A percentile compares a stretch with the other conserved stretches of the same genome.
Evolutionary conservation across 2,888 invertebrate genomes (phyloP).

Genomic region (Limnephilus marmoratus): DNA sequence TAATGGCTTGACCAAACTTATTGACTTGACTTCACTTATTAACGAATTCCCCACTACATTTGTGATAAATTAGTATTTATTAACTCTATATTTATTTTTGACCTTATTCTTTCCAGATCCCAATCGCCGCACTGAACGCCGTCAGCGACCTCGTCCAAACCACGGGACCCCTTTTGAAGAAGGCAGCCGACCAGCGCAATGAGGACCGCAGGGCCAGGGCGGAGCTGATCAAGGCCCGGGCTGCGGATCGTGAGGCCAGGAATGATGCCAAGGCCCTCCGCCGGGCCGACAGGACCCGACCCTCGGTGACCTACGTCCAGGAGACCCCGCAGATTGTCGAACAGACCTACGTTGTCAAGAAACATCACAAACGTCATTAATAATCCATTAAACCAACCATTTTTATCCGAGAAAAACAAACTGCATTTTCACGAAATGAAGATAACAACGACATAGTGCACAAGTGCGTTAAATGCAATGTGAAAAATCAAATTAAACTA

Average conservation of each 20-base stretch:
- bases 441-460: neutral
- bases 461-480: neutral
- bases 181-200: constrained; percentile 60
- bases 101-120: constrained; percentile 60
- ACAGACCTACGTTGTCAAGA: constrained; percentile 31
- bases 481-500: neutral
- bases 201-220: constrained; percentile 59
- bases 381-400: neutral
- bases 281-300: constrained; percentile 48
- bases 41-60: too few species aligned
- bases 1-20: too few species aligned
- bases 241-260: constrained; percentile 62
- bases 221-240: constrained; percentile 61
- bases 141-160: constrained; percentile 63
- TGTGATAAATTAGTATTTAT: neutral
- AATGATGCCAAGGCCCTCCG: constrained; percentile 63
- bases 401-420: neutral
- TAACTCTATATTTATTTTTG: neutral
- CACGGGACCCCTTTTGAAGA: constrained; percentile 62
- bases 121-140: constrained; percentile 66
- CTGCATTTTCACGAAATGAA: neutral
- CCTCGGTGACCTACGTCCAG: constrained; percentile 26
- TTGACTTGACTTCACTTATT: too few species aligned
- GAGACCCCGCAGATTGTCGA: constrained; percentile 37
- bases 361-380: constrained; percentile 27